Conservation (phyloP, 1,140 invertebrate species). For the Drosophila virilis region DNA sequence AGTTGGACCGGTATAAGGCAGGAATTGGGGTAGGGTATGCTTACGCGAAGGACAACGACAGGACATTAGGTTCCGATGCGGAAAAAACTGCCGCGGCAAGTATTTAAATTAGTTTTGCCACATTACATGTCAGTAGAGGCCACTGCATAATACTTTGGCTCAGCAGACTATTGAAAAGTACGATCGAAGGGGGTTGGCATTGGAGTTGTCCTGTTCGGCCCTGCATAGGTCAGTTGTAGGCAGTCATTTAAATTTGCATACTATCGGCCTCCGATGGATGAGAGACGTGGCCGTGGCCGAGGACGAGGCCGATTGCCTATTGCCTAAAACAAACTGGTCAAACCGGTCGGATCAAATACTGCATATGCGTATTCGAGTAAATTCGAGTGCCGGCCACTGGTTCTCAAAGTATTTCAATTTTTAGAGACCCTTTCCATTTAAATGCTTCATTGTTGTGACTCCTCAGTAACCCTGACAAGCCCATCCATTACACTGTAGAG, state of each 20-base stretch:
- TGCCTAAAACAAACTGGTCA: conserved; percentile 32
- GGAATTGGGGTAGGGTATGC: conserved; percentile 18
- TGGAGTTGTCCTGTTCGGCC: conserved; percentile 27
- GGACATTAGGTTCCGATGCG: conserved; percentile 9
- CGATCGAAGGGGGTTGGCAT: conserved; percentile 29
- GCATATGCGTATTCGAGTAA: neutral
- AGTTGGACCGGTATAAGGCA: neutral
- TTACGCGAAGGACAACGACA: conserved; percentile 21
- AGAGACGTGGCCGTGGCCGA: neutral
- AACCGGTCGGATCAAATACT: conserved; percentile 30
- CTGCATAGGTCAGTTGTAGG: conserved; percentile 46
- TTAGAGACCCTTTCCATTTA: no score
- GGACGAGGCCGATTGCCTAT: neutral
- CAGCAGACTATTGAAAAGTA: conserved; percentile 21
- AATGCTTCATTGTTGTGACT: neutral
- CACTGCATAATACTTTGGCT: neutral
- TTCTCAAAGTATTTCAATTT: neutral
- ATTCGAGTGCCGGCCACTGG: neutral
- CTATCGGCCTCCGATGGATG: conserved; percentile 1
- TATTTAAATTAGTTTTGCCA: conserved; percentile 50
- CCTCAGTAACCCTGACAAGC: neutral
- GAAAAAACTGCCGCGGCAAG: conserved; percentile 40
- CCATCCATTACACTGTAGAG: neutral
- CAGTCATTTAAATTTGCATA: conserved; percentile 34
- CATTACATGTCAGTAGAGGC: conserved; percentile 16